Base-by-base conservation (phyloP, 2,797 vertebrate genomes). In the Streptopelia turtur region DNA sequence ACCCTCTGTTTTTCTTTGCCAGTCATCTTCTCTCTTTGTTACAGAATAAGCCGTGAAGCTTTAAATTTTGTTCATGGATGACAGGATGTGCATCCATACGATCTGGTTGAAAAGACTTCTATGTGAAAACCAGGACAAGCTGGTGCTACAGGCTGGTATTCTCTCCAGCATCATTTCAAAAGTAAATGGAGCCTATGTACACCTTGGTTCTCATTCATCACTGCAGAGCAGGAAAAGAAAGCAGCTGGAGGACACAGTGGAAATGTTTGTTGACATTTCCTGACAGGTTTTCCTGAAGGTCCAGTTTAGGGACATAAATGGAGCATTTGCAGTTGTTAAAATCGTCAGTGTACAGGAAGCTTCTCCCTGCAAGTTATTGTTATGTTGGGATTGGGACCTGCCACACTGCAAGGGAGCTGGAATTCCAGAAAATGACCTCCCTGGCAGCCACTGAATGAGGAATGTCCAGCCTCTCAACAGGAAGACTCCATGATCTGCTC, bases 401-500 rank as follows among this genome's bases (percentile, higher is more conserved):
- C 12, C 37, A 20, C 41, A 21, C 12, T 21, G 24, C 27, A 60
- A 56, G 11, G 41, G 43, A 74, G 39, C 64, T 70, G 56, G 56
- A 55, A 70, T 85, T 43, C 5, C 28, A 78, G 35, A 10, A 39
- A 20, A 49, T 66, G 43, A 39, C 18, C 27, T 53, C n/a, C 22
- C 43, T 0, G 5, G 25, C 69, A 72, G 55, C 9, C 59, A 61
- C 63, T 0, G 2, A 68, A 21, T 71, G 83, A 89, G 57, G 68
- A 69, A 31, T 27, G 35, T 27, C 53, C 76, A 66, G 1, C 24
- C 21, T 59, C n/a, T 70, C 27, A 13, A 6, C 53, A 70, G 50
- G 41, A 75, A 9, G 5, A 4, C 5, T 33, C 31, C 2, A 0
- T 23, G 52, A 28, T 45, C 43, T 1, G 6, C 56, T 60, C 83